Evolutionary conservation across 2,113 vertebrate genomes (phyloP).

Genomic region (Tachuris rubrigastra): DNA sequence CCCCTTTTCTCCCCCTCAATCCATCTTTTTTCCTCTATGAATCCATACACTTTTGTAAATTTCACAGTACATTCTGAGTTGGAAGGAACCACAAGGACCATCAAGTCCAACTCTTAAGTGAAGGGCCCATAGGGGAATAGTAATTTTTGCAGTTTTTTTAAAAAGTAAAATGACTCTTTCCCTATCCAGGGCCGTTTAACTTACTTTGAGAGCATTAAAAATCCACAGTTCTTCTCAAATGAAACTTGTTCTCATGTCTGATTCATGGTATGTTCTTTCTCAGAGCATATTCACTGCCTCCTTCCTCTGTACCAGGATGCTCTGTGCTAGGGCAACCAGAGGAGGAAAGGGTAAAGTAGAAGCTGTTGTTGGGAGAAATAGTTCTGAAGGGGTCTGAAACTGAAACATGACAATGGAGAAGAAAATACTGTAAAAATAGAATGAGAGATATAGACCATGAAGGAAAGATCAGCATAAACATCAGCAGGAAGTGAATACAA

Average conservation of each 20-base stretch:
- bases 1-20: not conserved
- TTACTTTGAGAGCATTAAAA: not conserved
- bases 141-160: not conserved
- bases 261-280: not conserved
- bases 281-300: not conserved
- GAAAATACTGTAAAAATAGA: not conserved
- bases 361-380: not conserved
- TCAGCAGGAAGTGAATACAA: not conserved
- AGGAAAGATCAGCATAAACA: not conserved
- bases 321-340: not conserved
- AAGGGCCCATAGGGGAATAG: not conserved
- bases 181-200: accelerated
- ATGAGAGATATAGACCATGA: not conserved
- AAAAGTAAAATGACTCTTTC: not conserved
- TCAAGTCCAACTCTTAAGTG: not conserved
- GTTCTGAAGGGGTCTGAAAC: not conserved
- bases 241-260: not conserved
- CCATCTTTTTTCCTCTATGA: not conserved
- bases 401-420: not conserved
- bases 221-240: not conserved
- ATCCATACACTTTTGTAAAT: accelerated
- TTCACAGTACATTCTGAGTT: not conserved
- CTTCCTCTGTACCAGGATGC: not conserved
- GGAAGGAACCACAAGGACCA: not conserved
- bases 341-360: not conserved